Conservation (phyloP, 1,140 invertebrate genomes). For the Scaptomyza montana region DNA sequence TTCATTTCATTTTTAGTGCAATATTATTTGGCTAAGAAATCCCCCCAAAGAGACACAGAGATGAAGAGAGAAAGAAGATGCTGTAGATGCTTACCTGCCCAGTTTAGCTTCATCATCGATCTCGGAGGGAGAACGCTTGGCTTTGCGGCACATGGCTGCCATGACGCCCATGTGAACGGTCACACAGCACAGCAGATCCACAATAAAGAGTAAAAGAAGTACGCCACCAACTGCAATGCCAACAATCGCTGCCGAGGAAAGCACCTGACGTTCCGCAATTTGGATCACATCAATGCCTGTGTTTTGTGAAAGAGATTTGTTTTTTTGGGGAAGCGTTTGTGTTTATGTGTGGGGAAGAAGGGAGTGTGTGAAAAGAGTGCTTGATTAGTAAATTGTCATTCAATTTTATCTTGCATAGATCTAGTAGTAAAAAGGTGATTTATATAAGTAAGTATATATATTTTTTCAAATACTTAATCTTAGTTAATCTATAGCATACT, state of each 20-base stretch:
- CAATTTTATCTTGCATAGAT: constrained; percentile 34
- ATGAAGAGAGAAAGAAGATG: not conserved
- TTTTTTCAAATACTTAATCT: constrained; percentile 11
- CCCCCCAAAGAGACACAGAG: not conserved
- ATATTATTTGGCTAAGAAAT: constrained; percentile 56
- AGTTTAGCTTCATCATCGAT: constrained; percentile 91
- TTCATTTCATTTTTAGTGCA: constrained; percentile 75
- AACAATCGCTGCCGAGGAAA: constrained; percentile 91
- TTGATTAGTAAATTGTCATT: constrained; percentile 73
- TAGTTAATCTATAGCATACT: constrained; percentile 36
- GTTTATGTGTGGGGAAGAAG: constrained; percentile 14
- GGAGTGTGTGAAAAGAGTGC: constrained; percentile 18
- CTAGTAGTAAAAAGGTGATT: constrained; percentile 12
- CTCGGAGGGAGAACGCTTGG: constrained; percentile 83
- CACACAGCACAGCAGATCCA: constrained; percentile 89
- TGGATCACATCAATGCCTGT: constrained; percentile 84
- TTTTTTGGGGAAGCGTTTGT: constrained; percentile 2
- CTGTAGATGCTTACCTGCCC: constrained; percentile 87
- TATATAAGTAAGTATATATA: constrained; percentile 21
- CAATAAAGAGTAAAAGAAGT: constrained; percentile 89
- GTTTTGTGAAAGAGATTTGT: not conserved
- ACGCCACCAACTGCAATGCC: constrained; percentile 90
- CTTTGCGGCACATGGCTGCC: constrained; percentile 88
- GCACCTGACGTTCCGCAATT: constrained; percentile 85
- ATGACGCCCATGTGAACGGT: constrained; percentile 87